Conservation (phyloP, 2,888 invertebrate species). For the Sinopyrophorus schimmeli region DNA sequence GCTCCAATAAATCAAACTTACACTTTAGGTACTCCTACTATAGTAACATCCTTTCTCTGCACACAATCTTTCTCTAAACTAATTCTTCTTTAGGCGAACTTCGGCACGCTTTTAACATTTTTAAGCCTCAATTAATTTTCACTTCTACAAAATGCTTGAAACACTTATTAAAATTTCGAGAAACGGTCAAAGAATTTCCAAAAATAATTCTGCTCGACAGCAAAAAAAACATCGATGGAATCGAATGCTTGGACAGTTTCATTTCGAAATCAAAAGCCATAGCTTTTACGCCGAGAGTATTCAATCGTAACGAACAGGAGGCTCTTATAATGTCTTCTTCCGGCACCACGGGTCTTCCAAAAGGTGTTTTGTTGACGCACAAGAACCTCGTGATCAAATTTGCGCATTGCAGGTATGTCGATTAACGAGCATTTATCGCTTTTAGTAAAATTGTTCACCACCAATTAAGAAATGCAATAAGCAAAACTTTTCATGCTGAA, state of each 20-base stretch:
- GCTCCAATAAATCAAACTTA: constrained; percentile 39
- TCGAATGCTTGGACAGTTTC: constrained; percentile 50
- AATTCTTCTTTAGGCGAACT: constrained; percentile 33
- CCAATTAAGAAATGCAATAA: too few species aligned
- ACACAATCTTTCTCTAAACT: too few species aligned
- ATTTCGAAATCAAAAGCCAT: constrained; percentile 32
- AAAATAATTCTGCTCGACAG: constrained; percentile 62
- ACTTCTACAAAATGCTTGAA: constrained; percentile 61
- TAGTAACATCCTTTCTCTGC: too few species aligned
- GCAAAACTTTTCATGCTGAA: too few species aligned
- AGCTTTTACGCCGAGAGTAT: constrained; percentile 14
- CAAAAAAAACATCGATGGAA: constrained; percentile 49
- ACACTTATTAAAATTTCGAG: constrained; percentile 59
- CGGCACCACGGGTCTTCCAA: constrained; percentile 70
- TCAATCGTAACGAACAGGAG: constrained; percentile 35
- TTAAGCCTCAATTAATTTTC: constrained; percentile 68
- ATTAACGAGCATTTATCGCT: too few species aligned
- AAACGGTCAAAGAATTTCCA: constrained; percentile 47
- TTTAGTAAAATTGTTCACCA: too few species aligned
- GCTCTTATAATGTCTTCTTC: constrained; percentile 62
- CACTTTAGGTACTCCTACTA: constrained; percentile 20
- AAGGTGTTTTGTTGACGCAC: constrained; percentile 67
- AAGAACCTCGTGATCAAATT: constrained; percentile 50
- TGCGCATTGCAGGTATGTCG: background rate
- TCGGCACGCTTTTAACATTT: constrained; percentile 63